Base-by-base conservation (phyloP, 2,113 vertebrate species). In the Nothocercus nigrocapillus region DNA sequence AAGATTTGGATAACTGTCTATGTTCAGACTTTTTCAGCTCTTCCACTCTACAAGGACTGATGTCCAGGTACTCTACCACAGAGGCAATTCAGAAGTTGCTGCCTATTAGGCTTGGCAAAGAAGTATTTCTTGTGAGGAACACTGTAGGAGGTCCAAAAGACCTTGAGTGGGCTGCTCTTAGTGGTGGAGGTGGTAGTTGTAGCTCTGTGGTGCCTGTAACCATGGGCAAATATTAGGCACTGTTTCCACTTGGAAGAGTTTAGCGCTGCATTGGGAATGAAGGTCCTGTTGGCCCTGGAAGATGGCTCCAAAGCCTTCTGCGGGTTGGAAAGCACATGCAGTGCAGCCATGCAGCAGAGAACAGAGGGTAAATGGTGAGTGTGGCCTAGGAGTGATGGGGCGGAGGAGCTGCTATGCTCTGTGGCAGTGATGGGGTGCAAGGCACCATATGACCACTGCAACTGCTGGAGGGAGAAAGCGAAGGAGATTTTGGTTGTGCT, bases 91-190 rank as follows among this genome's bases (percentile, higher is more conserved):
- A 1, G 87, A 28, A 53, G 40, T 22, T 7, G 7, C 25, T 6
- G 32, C 53, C 53, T 54, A 30, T 54, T 16, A 54, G 64, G 38
- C 45, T 54, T 4, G 25, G 20, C 2, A 3, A 0, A 2, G 2
- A 2, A 0, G 2, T 2, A 1, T 22, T 53, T 32, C 10, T 0
- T 1, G 27, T 7, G 22, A 40, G 1, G 30, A 27, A 45, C 0
- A 5, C 38, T 1, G 3, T 3, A 8, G 86, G 42, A 36, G 27
- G 5, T 44, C 44, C 30, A 5, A 5, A 0, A 18, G 18, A 75
- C 45, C 53, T 1, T 7, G 27, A 0, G 3, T 4, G 38, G 66
- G 54, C 8, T 61, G 53, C 15, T 54, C 27, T 54, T 54, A 28
- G 27, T 16, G 53, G 27, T 54, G 36, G 61, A 51, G 16, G 36